Evolutionary conservation across 2,888 invertebrate genomes (phyloP), one percentile per base, ranked within the genome.

Genomic region (Trisateles emortualis): DNA sequence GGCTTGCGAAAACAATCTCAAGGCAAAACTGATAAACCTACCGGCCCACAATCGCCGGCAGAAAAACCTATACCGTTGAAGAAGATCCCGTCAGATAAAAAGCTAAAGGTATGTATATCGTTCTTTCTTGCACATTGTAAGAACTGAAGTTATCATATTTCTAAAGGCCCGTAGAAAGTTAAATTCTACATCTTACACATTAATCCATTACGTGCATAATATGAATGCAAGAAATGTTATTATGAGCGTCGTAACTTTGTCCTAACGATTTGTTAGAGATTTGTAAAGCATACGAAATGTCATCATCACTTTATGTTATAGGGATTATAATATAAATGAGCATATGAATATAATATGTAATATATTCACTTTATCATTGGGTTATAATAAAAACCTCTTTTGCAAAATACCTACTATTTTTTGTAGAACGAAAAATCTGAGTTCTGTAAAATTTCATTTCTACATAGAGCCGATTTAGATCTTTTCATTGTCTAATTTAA

Each of bases 1-100:
- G 97, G 84, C 95, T 94, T 98, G 56, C 95, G 98, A 69, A 98
- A 98, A 88, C 94, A 82, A 46, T 97, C 98, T 70, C 97, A 97
- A 86, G 96, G 96, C 72, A 97, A 97, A 90, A 55, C 46, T 11
- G 96, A 98, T 79, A 97, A 97, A 79, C 82, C 94, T 22, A 94
- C 90, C 79, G 95, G 94, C 43, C 78, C 83, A 4, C 88, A 88
- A 54, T 84, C 88, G 33, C 85, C 93, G 35, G 88, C 93, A 36
- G 94, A 94, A 22, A 91, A 94, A 64, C 90, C 93, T 3, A 89
- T 93, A 14, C 94, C 95, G 36, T 93, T 96, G 69, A 96, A 96
- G 87, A 97, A 97, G 87, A 95, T 95, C 74, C 95, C 95, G 59
- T 96, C 97, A 39, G 97, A 97, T 83, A 97, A 96, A 88, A 96